Evolutionary conservation across 2,797 vertebrate genomes (phyloP).

Genomic region (Crossoptilon crossoptilon): DNA sequence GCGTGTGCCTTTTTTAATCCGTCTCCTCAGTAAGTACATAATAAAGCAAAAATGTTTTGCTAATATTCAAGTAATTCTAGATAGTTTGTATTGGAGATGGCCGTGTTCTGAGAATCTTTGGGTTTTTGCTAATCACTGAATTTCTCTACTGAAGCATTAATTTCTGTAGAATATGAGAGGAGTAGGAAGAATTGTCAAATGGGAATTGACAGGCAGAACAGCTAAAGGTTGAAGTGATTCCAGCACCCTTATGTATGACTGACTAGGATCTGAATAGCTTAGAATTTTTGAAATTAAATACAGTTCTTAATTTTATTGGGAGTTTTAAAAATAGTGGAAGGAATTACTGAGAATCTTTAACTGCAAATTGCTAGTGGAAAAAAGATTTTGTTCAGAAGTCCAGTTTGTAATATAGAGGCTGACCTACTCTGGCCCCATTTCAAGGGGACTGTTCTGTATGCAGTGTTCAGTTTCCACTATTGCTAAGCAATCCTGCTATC

Average conservation of each 20-base stretch:
- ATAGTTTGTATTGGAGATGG: neutral
- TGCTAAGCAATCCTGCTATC: neutral
- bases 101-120: neutral
- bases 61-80: conserved; percentile 2
- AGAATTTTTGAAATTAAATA: neutral
- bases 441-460: neutral
- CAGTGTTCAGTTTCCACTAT: conserved; percentile 11
- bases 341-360: neutral
- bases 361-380: neutral
- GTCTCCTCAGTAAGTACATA: neutral
- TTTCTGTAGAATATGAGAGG: neutral
- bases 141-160: neutral
- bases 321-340: neutral
- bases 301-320: neutral
- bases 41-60: neutral
- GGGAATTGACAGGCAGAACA: neutral
- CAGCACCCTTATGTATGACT: neutral
- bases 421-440: neutral
- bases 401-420: neutral
- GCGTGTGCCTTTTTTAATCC: conserved; percentile 18
- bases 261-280: neutral
- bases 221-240: neutral
- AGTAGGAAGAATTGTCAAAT: neutral
- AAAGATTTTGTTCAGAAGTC: neutral
- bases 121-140: neutral